phyloP scores from a whole-genome alignment of 2,888 invertebrate genomes.

The Sphaeridia pumilis region DNA sequence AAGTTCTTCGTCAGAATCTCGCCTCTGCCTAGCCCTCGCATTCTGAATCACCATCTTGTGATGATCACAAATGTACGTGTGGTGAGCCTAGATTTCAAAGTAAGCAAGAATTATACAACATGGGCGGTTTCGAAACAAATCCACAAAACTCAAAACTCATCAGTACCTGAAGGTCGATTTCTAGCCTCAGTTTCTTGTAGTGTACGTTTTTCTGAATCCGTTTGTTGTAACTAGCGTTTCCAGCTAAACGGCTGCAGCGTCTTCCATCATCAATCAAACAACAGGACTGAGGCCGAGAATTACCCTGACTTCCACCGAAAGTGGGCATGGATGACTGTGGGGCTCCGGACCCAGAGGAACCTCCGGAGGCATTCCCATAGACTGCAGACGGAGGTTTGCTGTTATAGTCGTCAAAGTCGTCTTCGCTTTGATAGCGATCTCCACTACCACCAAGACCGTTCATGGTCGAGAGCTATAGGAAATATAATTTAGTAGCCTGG shows the following conservation, averaged over 20 bases:
- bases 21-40: conserved; percentile 77
- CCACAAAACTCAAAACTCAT: background rate
- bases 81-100: conserved; percentile 57
- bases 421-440: conserved; percentile 32
- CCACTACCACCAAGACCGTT: conserved; percentile 22
- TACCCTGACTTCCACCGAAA: conserved; percentile 13
- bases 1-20: conserved; percentile 89
- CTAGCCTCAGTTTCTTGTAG: conserved; percentile 76
- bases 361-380: conserved; percentile 7
- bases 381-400: conserved; percentile 10
- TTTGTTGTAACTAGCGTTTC: conserved; percentile 93
- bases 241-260: conserved; percentile 74
- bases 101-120: conserved; percentile 20
- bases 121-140: background rate
- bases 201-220: conserved; percentile 91
- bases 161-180: conserved; percentile 62
- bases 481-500: too few species aligned
- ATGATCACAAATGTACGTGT: conserved; percentile 92
- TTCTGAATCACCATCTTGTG: conserved; percentile 93
- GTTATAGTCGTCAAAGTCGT: conserved; percentile 30
- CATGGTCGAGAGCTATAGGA: conserved; percentile 18
- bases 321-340: conserved; percentile 4
- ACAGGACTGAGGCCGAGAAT: conserved; percentile 56
- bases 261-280: conserved; percentile 82
- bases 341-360: background rate